Percentiles rank a stretch among this genome's conserved stretches.
phyloP scores from a whole-genome alignment of 2,113 vertebrate genomes.

The Pogonocichla stellata region DNA sequence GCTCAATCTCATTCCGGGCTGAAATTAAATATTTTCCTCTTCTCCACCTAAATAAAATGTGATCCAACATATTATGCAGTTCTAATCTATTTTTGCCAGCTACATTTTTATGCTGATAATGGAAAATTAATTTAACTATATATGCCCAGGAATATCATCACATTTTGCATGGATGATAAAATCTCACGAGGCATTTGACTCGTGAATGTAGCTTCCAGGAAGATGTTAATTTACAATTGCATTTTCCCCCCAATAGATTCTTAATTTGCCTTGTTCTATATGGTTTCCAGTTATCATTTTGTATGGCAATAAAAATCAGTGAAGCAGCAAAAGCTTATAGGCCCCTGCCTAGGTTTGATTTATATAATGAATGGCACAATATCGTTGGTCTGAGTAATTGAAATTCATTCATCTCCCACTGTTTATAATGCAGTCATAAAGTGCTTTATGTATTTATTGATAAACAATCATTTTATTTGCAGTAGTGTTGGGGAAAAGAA shows the following conservation, averaged over 20 bases:
- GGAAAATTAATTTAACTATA: constrained; percentile 57
- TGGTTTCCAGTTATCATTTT: constrained; percentile 61
- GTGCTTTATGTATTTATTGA: constrained; percentile 42
- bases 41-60: constrained; percentile 34
- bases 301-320: constrained; percentile 53
- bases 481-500: not conserved
- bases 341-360: constrained; percentile 44
- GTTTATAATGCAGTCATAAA: constrained; percentile 20
- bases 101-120: constrained; percentile 37
- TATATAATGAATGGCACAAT: constrained; percentile 30
- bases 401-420: constrained; percentile 45
- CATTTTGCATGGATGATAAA: constrained; percentile 13
- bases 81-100: constrained; percentile 45
- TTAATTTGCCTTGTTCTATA: constrained; percentile 71
- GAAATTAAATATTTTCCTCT: constrained; percentile 52
- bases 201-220: constrained; percentile 28
- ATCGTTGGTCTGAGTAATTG: constrained; percentile 24
- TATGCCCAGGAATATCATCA: constrained; percentile 26
- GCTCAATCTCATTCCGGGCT: not conserved
- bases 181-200: constrained; percentile 36
- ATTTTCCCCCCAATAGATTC: constrained; percentile 31
- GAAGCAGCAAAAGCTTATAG: constrained; percentile 48
- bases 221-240: constrained; percentile 41
- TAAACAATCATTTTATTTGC: constrained; percentile 56
- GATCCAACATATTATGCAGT: constrained; percentile 3